These are phyloP conservation scores for Macropus fuliginosus DNA, from an alignment of 2,797 vertebrate genomes.

Conservation along the genomic window DNA sequence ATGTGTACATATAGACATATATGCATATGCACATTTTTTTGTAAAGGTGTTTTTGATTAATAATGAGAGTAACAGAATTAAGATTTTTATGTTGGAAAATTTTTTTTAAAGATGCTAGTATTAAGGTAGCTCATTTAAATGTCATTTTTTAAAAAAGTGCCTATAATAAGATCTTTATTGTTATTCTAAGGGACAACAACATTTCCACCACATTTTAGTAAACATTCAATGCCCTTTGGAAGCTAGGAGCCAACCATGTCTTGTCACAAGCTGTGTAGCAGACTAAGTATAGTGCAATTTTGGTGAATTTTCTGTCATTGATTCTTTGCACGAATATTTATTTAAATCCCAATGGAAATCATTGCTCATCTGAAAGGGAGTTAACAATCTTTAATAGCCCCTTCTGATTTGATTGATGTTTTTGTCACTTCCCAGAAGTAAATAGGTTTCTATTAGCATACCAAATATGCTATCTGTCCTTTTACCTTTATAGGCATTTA, in stretches of 20 bases:
- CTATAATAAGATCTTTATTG: neutral
- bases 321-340: slow-evolving; percentile 89
- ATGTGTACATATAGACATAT: neutral
- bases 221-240: slow-evolving; percentile 46
- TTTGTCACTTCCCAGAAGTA: slow-evolving; percentile 89
- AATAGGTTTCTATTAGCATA: slow-evolving; percentile 90
- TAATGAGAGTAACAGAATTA: neutral
- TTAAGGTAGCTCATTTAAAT: slow-evolving; percentile 30
- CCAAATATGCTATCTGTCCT: slow-evolving; percentile 87
- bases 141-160: neutral
- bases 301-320: slow-evolving; percentile 85
- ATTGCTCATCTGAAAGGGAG: slow-evolving; percentile 90
- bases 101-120: slow-evolving; percentile 9
- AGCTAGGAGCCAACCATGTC: slow-evolving; percentile 8
- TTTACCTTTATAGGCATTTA: slow-evolving; percentile 83
- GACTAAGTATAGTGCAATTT: slow-evolving; percentile 79
- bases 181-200: slow-evolving; percentile 20
- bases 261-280: slow-evolving; percentile 70
- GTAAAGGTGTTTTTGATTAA: slow-evolving; percentile 8
- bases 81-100: slow-evolving; percentile 27
- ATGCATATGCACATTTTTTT: neutral
- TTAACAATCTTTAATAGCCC: slow-evolving; percentile 90
- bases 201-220: neutral
- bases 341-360: slow-evolving; percentile 88
- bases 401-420: slow-evolving; percentile 91